These are phyloP conservation scores for Leiothrix lutea DNA, from an alignment of 2,113 vertebrate species.

Conservation along the genomic window DNA sequence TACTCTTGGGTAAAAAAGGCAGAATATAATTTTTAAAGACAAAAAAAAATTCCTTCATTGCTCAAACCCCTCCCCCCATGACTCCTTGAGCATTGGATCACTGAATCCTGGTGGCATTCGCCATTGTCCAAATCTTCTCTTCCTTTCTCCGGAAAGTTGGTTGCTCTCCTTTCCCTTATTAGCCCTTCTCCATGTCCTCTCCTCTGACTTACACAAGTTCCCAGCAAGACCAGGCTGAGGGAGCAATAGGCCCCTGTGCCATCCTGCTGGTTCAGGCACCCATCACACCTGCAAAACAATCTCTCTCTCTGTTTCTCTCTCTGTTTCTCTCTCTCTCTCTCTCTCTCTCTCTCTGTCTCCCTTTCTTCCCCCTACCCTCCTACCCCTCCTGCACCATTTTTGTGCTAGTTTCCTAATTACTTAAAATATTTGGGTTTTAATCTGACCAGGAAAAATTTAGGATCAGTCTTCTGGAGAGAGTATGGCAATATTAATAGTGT, in stretches of 20 bases:
- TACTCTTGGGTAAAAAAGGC: not conserved
- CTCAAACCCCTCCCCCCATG: accelerated
- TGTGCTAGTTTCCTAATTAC: not conserved
- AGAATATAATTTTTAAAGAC: not conserved
- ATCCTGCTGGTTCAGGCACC: not conserved
- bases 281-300: not conserved
- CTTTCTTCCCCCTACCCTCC: too few species aligned
- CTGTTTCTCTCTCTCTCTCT: too few species aligned
- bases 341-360: too few species aligned
- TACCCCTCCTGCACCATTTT: accelerated
- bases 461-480: not conserved
- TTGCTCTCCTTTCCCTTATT: not conserved
- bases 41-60: not conserved
- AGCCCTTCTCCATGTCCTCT: not conserved
- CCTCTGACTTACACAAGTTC: not conserved
- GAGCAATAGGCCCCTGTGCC: accelerated
- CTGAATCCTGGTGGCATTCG: not conserved
- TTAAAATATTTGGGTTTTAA: not conserved
- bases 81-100: not conserved
- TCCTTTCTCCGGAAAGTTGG: not conserved
- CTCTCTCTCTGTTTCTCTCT: too few species aligned
- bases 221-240: not conserved
- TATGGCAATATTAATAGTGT: not conserved
- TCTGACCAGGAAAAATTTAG: not conserved
- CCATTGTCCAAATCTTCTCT: not conserved